phyloP scores from a whole-genome alignment of 2,888 invertebrate genomes.

The Caenorhabditis drosophilae region DNA sequence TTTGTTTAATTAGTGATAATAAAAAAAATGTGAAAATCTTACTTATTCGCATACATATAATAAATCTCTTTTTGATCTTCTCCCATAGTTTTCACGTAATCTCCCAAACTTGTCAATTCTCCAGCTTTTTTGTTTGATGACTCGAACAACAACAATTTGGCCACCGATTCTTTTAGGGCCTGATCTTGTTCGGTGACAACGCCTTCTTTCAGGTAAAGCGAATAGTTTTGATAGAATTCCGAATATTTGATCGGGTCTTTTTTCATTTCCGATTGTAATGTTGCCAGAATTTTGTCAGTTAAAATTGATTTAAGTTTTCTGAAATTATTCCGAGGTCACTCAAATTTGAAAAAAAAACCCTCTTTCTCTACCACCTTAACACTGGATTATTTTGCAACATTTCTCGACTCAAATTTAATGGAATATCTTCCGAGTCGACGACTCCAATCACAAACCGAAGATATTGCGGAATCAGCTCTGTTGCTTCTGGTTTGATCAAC shows the following conservation, averaged over 20 bases:
- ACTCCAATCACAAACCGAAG: constrained; percentile 92
- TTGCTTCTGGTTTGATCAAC: constrained; percentile 78
- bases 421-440: constrained; percentile 97
- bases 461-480: constrained; percentile 75
- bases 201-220: constrained; percentile 91
- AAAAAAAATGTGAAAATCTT: constrained; percentile 42
- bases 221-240: constrained; percentile 88
- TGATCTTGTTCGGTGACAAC: constrained; percentile 85
- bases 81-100: constrained; percentile 81
- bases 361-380: too few species aligned
- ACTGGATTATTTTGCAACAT: constrained; percentile 89
- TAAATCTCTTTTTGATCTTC: constrained; percentile 85
- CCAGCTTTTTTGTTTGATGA: constrained; percentile 77
- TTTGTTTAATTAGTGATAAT: too few species aligned
- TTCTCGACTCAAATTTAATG: constrained; percentile 92
- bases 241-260: constrained; percentile 84
- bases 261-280: constrained; percentile 76
- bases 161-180: constrained; percentile 86
- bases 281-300: constrained; percentile 75
- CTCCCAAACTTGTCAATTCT: constrained; percentile 76
- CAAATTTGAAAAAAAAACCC: too few species aligned
- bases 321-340: too few species aligned
- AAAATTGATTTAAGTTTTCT: constrained; percentile 84
- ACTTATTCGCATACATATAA: constrained; percentile 91
- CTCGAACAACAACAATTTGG: constrained; percentile 87